Percentiles rank a stretch among this genome's conserved stretches.
Conservation (phyloP, 2,888 invertebrate genomes). For the Lacanobia wlatinum region DNA sequence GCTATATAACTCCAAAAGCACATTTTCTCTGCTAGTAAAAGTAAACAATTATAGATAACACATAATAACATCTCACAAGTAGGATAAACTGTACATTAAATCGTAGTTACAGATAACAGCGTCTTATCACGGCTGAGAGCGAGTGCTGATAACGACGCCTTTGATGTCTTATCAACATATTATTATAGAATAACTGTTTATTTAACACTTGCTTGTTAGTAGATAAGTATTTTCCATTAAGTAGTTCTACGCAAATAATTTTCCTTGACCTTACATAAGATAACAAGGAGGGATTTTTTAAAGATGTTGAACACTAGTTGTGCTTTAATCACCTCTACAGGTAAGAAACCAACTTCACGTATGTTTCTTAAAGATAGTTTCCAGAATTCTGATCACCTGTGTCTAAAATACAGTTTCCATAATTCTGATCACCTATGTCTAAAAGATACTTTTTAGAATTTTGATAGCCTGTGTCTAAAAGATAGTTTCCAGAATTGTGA, state of each 20-base stretch:
- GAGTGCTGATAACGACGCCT: constrained; percentile 30
- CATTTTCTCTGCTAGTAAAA: not conserved
- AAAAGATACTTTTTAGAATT: no score
- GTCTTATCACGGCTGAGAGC: constrained; percentile 39
- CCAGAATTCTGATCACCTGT: no score
- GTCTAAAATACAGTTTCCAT: no score
- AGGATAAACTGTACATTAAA: constrained; percentile 62
- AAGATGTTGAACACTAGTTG: not conserved
- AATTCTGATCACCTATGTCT: no score
- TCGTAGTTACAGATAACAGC: constrained; percentile 59
- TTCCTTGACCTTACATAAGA: not conserved
- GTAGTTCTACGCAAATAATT: constrained; percentile 9
- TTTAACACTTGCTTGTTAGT: not conserved
- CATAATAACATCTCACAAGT: constrained; percentile 46
- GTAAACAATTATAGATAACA: constrained; percentile 34
- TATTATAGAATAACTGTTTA: constrained; percentile 10
- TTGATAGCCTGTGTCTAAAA: no score
- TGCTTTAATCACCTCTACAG: not conserved
- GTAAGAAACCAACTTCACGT: not conserved
- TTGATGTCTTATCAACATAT: constrained; percentile 27
- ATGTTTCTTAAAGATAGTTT: not conserved
- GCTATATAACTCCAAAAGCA: not conserved
- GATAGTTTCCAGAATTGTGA: no score
- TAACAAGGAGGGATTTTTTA: no score
- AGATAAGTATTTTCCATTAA: constrained; percentile 17